Conservation (phyloP, 1,140 invertebrate genomes). For the Aricia agestis region DNA sequence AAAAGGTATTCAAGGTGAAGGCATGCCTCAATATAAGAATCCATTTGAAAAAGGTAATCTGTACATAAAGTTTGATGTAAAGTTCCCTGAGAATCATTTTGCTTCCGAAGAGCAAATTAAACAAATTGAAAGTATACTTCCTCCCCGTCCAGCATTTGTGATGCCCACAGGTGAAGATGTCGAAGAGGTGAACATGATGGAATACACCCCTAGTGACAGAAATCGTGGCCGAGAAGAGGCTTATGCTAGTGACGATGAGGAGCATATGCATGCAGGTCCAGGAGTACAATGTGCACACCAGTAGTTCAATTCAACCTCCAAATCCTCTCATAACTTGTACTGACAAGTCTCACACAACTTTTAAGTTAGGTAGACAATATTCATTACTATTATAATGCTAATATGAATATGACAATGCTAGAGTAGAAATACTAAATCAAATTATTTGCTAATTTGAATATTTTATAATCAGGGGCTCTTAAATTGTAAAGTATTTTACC, state of each 20-base stretch:
- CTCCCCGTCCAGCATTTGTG: slow-evolving; percentile 79
- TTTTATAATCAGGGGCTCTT: background rate
- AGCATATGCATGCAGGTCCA: slow-evolving; percentile 75
- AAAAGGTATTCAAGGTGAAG: slow-evolving; percentile 89
- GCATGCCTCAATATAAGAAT: slow-evolving; percentile 92
- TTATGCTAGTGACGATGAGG: slow-evolving; percentile 83
- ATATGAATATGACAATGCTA: slow-evolving; percentile 22
- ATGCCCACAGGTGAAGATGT: slow-evolving; percentile 85
- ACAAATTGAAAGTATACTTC: slow-evolving; percentile 83
- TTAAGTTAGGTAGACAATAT: slow-evolving; percentile 54
- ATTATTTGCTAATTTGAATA: slow-evolving; percentile 11
- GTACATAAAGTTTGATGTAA: slow-evolving; percentile 91
- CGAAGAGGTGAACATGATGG: slow-evolving; percentile 88
- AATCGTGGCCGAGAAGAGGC: slow-evolving; percentile 77
- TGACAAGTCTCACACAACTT: slow-evolving; percentile 66
- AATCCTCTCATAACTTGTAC: slow-evolving; percentile 50
- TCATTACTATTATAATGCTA: slow-evolving; percentile 2
- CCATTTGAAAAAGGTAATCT: slow-evolving; percentile 91
- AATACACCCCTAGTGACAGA: slow-evolving; percentile 80
- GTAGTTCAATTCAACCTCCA: slow-evolving; percentile 71
- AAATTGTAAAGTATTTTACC: slow-evolving; percentile 1
- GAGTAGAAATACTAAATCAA: slow-evolving; percentile 8
- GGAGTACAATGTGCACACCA: slow-evolving; percentile 85
- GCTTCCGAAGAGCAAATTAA: slow-evolving; percentile 81
- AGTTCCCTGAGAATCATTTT: slow-evolving; percentile 90